Conservation (phyloP, 2,113 vertebrate genomes). For the Vidua macroura region DNA sequence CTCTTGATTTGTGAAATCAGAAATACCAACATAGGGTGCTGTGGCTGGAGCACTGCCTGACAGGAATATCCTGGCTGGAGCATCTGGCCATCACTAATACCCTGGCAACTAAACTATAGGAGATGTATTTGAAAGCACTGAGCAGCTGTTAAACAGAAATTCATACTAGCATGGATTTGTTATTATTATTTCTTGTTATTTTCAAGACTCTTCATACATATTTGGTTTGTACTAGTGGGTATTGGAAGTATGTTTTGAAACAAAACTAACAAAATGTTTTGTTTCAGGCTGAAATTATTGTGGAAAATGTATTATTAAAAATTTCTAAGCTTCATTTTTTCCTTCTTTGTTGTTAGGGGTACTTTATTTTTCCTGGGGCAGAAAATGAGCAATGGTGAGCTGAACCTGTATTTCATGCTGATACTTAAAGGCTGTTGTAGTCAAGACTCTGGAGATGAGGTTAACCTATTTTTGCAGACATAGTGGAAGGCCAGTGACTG, state of each 20-base stretch:
- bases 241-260: background rate
- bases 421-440: background rate
- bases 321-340: background rate
- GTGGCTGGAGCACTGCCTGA: background rate
- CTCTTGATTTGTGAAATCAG: background rate
- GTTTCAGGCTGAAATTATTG: background rate
- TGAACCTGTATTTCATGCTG: background rate
- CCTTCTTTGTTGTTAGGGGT: background rate
- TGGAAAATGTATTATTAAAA: background rate
- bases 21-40: background rate
- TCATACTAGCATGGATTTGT: background rate
- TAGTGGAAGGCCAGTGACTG: background rate
- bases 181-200: background rate
- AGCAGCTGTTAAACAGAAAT: background rate
- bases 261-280: background rate
- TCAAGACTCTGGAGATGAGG: background rate
- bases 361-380: background rate
- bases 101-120: background rate
- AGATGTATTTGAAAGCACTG: background rate
- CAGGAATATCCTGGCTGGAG: background rate
- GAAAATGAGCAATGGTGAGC: background rate
- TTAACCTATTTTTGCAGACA: background rate
- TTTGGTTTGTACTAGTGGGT: background rate
- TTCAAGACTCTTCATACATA: background rate
- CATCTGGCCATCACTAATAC: background rate